Conservation (phyloP, 2,888 invertebrate species). For the Calliphora vomitoria region DNA sequence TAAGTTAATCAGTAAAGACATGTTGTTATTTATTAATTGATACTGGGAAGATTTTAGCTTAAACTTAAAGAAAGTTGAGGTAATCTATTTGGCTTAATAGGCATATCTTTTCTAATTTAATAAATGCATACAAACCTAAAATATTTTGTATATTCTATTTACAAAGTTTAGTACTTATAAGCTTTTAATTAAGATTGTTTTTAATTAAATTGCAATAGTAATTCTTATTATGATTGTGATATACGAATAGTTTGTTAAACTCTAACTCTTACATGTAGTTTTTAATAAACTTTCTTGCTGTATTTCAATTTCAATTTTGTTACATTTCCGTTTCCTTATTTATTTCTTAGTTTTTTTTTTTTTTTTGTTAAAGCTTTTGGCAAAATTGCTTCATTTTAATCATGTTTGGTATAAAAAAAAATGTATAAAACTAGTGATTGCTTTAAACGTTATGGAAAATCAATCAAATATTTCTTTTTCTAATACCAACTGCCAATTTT, state of each 20-base stretch:
- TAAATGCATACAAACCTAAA: too few species aligned
- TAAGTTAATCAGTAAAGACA: too few species aligned
- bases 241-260: background rate
- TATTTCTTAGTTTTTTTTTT: background rate
- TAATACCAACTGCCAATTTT: background rate
- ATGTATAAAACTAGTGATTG: background rate
- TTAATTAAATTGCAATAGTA: background rate
- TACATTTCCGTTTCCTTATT: constrained; percentile 45
- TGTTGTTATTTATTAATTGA: too few species aligned
- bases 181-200: background rate
- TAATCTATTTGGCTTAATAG: too few species aligned
- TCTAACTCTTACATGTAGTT: background rate
- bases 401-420: too few species aligned
- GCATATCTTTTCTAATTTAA: too few species aligned
- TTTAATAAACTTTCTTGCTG: constrained; percentile 1
- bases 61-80: too few species aligned
- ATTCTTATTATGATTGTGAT: background rate
- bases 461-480: background rate
- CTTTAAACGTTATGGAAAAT: constrained; percentile 40
- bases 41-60: too few species aligned
- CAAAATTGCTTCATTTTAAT: background rate
- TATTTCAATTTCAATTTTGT: constrained; percentile 2
- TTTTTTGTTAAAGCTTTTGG: background rate
- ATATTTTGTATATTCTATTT: too few species aligned
- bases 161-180: too few species aligned